Conservation (phyloP, 2,113 vertebrate species). For the Muscicapa adusta region DNA sequence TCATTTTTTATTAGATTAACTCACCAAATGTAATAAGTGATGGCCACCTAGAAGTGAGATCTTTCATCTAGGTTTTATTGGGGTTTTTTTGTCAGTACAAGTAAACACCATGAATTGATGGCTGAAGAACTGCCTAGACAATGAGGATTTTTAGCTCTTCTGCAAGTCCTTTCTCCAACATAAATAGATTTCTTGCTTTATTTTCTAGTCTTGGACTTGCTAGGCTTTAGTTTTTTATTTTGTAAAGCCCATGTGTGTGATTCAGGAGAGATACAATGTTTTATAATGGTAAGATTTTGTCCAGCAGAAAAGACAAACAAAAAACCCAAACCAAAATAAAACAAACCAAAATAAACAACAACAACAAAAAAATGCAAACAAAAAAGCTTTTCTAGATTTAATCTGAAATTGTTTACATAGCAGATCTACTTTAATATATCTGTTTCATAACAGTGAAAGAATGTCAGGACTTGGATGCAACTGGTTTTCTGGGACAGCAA, state of each 20-base stretch:
- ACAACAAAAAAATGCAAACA: neutral
- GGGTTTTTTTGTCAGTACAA: neutral
- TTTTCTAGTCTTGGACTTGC: neutral
- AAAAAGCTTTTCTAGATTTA: neutral
- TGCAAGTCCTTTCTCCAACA: neutral
- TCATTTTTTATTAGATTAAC: neutral
- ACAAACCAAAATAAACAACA: neutral
- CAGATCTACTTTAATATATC: neutral
- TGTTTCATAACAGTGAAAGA: neutral
- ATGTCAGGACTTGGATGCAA: neutral
- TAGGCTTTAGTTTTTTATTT: neutral
- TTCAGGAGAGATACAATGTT: neutral
- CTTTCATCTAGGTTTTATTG: neutral
- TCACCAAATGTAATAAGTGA: neutral
- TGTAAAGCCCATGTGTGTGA: neutral
- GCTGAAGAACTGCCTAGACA: neutral
- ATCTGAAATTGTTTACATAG: neutral
- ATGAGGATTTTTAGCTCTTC: neutral
- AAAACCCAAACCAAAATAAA: neutral
- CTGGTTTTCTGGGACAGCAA: neutral
- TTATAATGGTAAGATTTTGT: neutral
- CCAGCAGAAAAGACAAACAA: neutral
- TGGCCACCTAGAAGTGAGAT: neutral
- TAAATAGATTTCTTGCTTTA: neutral
- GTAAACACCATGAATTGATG: neutral